phyloP scores from a whole-genome alignment of 1,140 invertebrate genomes.

The Oppia nitens region DNA sequence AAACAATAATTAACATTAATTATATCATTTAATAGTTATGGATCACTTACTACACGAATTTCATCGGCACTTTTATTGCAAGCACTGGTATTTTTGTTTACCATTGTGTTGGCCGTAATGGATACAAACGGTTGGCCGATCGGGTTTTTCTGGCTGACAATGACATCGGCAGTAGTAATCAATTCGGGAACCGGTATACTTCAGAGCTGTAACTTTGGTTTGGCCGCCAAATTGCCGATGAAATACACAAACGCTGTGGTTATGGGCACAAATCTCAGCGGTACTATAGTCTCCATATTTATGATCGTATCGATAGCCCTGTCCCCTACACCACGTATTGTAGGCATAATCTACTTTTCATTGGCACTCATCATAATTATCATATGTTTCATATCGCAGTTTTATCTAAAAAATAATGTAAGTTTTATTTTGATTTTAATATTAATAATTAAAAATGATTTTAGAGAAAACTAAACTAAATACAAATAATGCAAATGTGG shows the following conservation, averaged over 20 bases:
- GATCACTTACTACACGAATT: slow-evolving; percentile 63
- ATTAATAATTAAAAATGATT: too few species aligned
- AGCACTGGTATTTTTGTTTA: slow-evolving; percentile 72
- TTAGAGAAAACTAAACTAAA: too few species aligned
- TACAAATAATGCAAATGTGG: too few species aligned
- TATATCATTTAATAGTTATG: slow-evolving; percentile 12
- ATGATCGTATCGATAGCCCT: slow-evolving; percentile 11
- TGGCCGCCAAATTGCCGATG: slow-evolving; percentile 75
- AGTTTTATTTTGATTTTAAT: too few species aligned
- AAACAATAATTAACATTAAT: too few species aligned
- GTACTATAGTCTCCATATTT: slow-evolving; percentile 4
- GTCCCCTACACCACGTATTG: background rate
- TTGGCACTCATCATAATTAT: slow-evolving; percentile 1
- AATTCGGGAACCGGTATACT: slow-evolving; percentile 84
- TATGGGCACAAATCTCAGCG: slow-evolving; percentile 10
- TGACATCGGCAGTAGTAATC: slow-evolving; percentile 64
- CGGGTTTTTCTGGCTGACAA: slow-evolving; percentile 79
- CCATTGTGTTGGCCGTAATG: slow-evolving; percentile 74
- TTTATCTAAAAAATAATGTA: slow-evolving; percentile 5
- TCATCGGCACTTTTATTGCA: slow-evolving; percentile 74
- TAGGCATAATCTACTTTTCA: slow-evolving; percentile 11
- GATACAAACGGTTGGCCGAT: slow-evolving; percentile 61
- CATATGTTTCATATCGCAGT: slow-evolving; percentile 1
- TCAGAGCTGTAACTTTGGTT: slow-evolving; percentile 91
- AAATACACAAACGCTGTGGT: slow-evolving; percentile 89